Evolutionary conservation across 2,888 invertebrate species (phyloP).

Genomic region (Drosophila paracracens): DNA sequence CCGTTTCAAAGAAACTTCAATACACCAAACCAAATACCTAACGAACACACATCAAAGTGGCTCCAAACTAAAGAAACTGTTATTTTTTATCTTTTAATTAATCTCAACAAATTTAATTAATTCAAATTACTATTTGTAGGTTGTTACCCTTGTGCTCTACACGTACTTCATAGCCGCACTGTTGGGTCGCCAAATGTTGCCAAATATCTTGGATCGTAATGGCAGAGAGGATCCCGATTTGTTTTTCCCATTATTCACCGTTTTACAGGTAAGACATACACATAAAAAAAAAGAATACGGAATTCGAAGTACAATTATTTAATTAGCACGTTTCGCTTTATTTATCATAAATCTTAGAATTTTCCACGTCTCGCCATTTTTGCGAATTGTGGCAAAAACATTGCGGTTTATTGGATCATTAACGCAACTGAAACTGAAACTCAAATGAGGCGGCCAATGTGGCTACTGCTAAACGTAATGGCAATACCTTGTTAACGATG

Average conservation of each 20-base stretch:
- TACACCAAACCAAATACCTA: neutral
- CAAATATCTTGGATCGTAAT: slow-evolving; percentile 86
- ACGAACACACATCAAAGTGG: neutral
- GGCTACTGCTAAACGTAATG: slow-evolving; percentile 51
- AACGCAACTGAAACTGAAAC: slow-evolving; percentile 57
- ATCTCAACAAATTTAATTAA: slow-evolving; percentile 17
- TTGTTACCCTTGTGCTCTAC: slow-evolving; percentile 95
- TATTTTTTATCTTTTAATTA: slow-evolving; percentile 3
- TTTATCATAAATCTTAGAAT: slow-evolving; percentile 55
- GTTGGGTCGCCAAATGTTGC: slow-evolving; percentile 94
- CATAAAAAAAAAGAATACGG: slow-evolving; percentile 8
- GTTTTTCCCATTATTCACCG: slow-evolving; percentile 95
- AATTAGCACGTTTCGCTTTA: slow-evolving; percentile 65
- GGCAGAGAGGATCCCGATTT: slow-evolving; percentile 90
- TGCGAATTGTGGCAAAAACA: slow-evolving; percentile 31
- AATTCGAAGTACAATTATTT: slow-evolving; percentile 39
- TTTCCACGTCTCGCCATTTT: slow-evolving; percentile 66
- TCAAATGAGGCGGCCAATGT: slow-evolving; percentile 35
- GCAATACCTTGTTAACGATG: slow-evolving; percentile 54
- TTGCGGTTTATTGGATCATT: slow-evolving; percentile 66
- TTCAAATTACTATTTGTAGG: slow-evolving; percentile 86
- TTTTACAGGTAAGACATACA: slow-evolving; percentile 89
- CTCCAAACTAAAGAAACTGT: neutral
- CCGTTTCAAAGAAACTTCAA: neutral
- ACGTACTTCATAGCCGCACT: slow-evolving; percentile 95